A percentile compares a stretch with the other conserved stretches of the same genome.
Evolutionary conservation across 1,140 invertebrate genomes (phyloP).

Genomic region (Papilio aristodemus): DNA sequence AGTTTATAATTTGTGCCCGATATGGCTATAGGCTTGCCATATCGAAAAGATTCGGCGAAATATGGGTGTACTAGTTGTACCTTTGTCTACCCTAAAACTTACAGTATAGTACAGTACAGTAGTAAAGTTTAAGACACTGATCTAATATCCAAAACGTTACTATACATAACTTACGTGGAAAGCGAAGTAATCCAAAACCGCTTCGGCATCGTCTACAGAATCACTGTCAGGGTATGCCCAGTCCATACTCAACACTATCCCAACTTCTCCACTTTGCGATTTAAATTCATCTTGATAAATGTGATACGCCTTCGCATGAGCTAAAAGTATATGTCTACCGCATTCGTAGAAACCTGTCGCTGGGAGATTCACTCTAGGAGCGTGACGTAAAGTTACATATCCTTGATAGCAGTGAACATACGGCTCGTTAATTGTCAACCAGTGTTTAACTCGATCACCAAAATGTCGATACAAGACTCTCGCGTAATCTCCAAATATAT

Average conservation of each 20-base stretch:
- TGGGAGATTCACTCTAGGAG: constrained; percentile 36
- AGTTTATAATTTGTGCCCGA: no score
- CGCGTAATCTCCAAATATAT: constrained; percentile 83
- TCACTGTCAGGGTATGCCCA: constrained; percentile 37
- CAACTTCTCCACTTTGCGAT: constrained; percentile 38
- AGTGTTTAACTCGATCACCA: constrained; percentile 83
- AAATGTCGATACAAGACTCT: constrained; percentile 81
- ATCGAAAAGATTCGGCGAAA: no score
- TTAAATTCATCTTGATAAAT: constrained; percentile 39
- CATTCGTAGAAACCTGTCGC: constrained; percentile 40
- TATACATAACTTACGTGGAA: constrained; percentile 30
- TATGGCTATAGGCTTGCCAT: no score
- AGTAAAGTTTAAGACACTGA: no score
- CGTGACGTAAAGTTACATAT: constrained; percentile 25
- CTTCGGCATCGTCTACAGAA: constrained; percentile 38
- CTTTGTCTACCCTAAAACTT: no score
- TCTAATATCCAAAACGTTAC: no score
- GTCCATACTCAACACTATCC: constrained; percentile 38
- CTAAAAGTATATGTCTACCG: constrained; percentile 37
- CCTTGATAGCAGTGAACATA: constrained; percentile 35
- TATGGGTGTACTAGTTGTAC: no score
- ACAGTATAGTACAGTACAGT: no score
- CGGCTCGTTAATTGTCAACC: constrained; percentile 87
- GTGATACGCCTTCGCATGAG: constrained; percentile 39
- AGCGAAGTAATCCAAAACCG: constrained; percentile 33